Evolutionary conservation across 1,140 invertebrate genomes (phyloP), one percentile per base, ranked within the genome.

Genomic region (Drosophila micromelanica): DNA sequence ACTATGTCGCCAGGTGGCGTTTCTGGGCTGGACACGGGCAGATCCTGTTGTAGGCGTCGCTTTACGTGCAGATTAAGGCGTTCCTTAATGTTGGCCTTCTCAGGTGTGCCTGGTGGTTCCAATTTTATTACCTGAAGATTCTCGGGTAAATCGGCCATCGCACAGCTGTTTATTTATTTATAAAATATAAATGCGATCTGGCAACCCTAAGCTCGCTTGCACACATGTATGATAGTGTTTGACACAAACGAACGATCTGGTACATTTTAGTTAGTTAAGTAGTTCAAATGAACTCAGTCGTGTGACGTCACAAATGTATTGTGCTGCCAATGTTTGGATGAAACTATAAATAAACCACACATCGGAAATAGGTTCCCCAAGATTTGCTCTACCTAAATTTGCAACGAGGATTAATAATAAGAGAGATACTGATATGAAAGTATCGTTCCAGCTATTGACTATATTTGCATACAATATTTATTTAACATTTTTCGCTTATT

Each of bases 51-150:
- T 8, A 91, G 46, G 7, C 91, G 79, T 1, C 91, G 75, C 62
- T 91, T 91, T 0, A 91, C 91, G 52, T 91, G 91, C 27, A 91
- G 54, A 67, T 91, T 91, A 11, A 91, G 30, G 0, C 90, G 90
- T n/a, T 91, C 90, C 54, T 91, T 91, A 2, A 84, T 90, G 35
- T 84, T 82, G 7, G 46, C 42, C 3, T 80, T 80, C 15, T 77
- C 77, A 5, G 64, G 55, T 7, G 77, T 69, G 0, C 23, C 46
- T 2, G 61, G 62, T 17, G 70, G 73, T 30, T 91, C 90, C 30
- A 82, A 9, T 74, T 91, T 91, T 11, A 79, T 71, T 2, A 86
- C 57, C 68, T 90, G 84, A 15, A 84, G 54, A 69, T 90, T 79
- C 54, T 82, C 76, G 8, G 79, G 79, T 20, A 76, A 45, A 35